Conservation (phyloP, 1,140 invertebrate genomes). For the Eurosta solidaginis region DNA sequence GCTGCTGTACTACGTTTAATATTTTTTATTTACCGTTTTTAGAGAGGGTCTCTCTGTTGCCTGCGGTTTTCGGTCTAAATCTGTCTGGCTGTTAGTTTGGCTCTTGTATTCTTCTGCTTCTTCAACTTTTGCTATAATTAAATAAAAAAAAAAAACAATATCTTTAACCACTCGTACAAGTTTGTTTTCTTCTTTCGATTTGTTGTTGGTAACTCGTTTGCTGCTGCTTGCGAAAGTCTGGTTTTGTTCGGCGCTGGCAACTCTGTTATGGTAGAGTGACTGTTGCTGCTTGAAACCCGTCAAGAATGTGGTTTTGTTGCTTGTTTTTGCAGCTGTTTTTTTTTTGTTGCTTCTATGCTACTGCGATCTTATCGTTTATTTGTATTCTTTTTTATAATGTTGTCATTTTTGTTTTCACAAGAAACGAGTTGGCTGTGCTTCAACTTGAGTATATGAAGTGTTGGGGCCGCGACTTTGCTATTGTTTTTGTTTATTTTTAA, state of each 20-base stretch:
- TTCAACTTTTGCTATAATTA: not conserved
- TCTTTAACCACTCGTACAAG: not conserved
- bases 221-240: not conserved
- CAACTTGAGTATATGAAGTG: constrained; percentile 5
- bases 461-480: not conserved
- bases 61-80: no score
- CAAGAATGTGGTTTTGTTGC: not conserved
- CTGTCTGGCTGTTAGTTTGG: not conserved
- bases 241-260: not conserved
- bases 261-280: not conserved
- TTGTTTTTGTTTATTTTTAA: not conserved
- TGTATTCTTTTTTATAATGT: not conserved
- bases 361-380: not conserved
- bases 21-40: no score
- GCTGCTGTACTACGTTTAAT: no score
- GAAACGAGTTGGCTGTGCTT: constrained; percentile 13
- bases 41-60: no score
- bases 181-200: no score
- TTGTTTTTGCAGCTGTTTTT: not conserved
- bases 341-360: not conserved
- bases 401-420: constrained; percentile 28
- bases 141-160: constrained; percentile 2
- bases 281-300: not conserved
- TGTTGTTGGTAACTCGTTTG: not conserved
- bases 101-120: not conserved